Base-by-base conservation (phyloP, 2,113 vertebrate genomes). In the Misgurnus mizolepis region DNA sequence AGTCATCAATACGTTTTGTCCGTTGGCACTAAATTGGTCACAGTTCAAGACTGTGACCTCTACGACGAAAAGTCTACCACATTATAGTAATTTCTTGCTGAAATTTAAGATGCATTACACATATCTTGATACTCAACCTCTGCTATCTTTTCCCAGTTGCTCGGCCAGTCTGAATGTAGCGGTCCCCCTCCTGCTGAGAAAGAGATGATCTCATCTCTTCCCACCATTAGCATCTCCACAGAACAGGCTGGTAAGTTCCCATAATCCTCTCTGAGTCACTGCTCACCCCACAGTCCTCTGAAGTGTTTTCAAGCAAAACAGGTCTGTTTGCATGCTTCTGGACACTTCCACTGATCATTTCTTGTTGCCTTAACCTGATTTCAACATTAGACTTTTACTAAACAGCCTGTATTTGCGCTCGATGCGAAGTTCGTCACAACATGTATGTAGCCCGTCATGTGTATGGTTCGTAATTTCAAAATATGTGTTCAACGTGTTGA, bases 161-260 rank as follows among this genome's bases (percentile, higher is more conserved):
- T 97, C 85, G 95, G 94, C 67, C 96, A 96, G 85, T 78, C 97
- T 89, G 96, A 98, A 80, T 95, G 92, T 85, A 92, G 94, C 2
- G 96, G 96, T 2, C 95, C 96, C 0, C 95, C 94, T 4, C 96
- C 96, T 4, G 96, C 96, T 0, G 93, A 96, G 85, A 95, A 95
- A 71, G 94, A 96, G 82, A 96, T 94, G 91, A 98, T 96, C 86
- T 94, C 94, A 3, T 94, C 95, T 15, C 93, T 98, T 80, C 95
- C 96, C 6, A 95, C 93, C 0, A 94, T 98, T 91, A 89, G 90
- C n/a, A 91, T 98, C 85, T 95, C 95, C 91, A 92, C 94, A 91
- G 95, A 97, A 90, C 95, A 98, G 93, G 94, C 94, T 56, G 95
- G 95, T 98, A 85, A 85, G 90, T 88, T 78, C 80, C 70, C 81